Base-by-base conservation (phyloP, 2,888 invertebrate genomes). In the Drosophila mimica region DNA sequence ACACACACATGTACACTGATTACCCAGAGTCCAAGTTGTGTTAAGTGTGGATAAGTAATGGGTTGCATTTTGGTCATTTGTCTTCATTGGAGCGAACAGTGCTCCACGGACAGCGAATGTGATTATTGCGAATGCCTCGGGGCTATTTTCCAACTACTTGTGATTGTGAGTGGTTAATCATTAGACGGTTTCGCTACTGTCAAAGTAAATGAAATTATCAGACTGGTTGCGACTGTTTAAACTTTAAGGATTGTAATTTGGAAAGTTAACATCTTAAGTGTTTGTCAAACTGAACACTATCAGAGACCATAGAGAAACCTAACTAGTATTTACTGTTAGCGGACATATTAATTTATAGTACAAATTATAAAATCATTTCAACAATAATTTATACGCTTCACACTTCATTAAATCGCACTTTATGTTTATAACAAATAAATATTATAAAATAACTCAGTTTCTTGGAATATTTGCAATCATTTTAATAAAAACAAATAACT, bases 51-150 rank as follows among this genome's bases (percentile, higher is more conserved):
- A 83, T 92, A 92, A 92, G 92, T 92, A 92, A 92, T 92, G 92
- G 91, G 88, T 89, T 89, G 84, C 90, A 87, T 89, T 91, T 80
- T 86, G 91, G 88, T 84, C 90, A 92, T 92, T 92, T 92, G 92
- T 92, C 92, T 92, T 92, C 83, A 92, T 91, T 91, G 89, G 83
- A 70, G 79, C 70, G 61, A 71, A 62, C 64, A 61, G 56, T 53
- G 64, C 56, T 58, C 51, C 54, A 58, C 40, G 56, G 66, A 36
- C 65, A 48, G 52, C 59, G 46, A 64, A 59, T 58, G 63, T 48
- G 52, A 70, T 74, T 74, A 66, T 65, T 62, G 60, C 71, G 76
- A 84, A 79, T 72, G 74, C 69, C 56, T 43, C 25, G 63, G 56
- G 67, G 59, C 70, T 60, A 71, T 67, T 82, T 81, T 69, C 65